phyloP scores from a whole-genome alignment of 2,797 vertebrate genomes.

The Lacerta agilis region DNA sequence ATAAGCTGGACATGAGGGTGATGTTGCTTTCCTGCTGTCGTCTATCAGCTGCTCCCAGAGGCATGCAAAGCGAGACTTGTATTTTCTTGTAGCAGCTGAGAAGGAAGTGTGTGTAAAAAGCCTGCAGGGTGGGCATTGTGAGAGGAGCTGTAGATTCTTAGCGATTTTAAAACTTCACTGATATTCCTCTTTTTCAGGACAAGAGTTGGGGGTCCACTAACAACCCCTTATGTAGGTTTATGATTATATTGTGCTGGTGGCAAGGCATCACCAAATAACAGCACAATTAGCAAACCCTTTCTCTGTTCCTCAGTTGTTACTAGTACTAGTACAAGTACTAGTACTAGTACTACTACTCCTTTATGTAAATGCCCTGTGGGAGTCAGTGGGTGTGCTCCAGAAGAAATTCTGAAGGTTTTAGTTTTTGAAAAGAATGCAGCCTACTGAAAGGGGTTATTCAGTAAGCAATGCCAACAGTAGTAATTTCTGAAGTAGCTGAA shows the following conservation, averaged over 20 bases:
- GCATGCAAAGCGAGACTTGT: not conserved
- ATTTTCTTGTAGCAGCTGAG: not conserved
- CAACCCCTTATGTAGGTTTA: not conserved
- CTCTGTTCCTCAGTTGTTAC: not conserved
- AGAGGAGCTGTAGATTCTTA: not conserved
- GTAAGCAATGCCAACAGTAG: not conserved
- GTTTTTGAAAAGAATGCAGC: not conserved
- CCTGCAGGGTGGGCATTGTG: not conserved
- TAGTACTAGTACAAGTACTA: no score
- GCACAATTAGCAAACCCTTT: not conserved
- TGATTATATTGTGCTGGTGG: not conserved
- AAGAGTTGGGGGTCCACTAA: not conserved
- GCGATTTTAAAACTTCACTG: not conserved
- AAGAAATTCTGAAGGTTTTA: not conserved
- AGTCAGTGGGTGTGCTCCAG: not conserved
- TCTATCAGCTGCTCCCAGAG: not conserved
- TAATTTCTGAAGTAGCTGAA: conserved; percentile 7
- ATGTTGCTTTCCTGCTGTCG: not conserved
- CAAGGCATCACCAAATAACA: not conserved
- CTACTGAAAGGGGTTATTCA: not conserved
- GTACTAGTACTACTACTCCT: not conserved
- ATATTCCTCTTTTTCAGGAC: not conserved
- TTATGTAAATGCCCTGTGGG: not conserved
- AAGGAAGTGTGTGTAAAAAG: not conserved
- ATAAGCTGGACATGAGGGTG: not conserved